phyloP scores from a whole-genome alignment of 2,113 vertebrate species.

The Mormyrus lacerda region DNA sequence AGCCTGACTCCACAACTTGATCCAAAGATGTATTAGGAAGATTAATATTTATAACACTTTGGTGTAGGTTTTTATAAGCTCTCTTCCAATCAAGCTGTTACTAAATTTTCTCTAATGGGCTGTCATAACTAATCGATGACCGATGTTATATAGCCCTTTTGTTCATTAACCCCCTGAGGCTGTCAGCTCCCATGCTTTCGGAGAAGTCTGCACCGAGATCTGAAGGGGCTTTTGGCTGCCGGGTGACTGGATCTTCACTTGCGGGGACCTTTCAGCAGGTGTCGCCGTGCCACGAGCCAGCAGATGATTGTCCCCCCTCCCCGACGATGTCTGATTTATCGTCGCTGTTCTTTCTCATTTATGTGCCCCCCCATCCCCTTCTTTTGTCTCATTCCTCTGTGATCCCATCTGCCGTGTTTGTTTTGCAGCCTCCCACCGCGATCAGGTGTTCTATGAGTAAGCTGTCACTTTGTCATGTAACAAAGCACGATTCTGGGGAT shows the following conservation, averaged over 20 bases:
- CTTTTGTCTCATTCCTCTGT: neutral
- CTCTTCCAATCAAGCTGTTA: neutral
- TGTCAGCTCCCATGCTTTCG: neutral
- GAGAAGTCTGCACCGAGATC: neutral
- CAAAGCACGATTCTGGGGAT: neutral
- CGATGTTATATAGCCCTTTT: neutral
- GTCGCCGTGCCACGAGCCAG: neutral
- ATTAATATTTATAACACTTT: neutral
- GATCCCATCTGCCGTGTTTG: neutral
- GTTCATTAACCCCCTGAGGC: neutral
- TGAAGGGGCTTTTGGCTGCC: neutral
- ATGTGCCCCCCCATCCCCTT: neutral
- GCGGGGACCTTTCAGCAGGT: no score
- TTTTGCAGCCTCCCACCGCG: neutral
- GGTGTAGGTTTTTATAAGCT: neutral
- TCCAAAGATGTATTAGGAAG: neutral
- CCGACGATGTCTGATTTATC: neutral
- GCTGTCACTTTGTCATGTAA: neutral
- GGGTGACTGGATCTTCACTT: neutral
- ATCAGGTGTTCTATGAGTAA: neutral
- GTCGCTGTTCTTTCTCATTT: neutral
- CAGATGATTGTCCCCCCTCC: neutral
- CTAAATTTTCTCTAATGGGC: neutral
- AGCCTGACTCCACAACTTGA: neutral
- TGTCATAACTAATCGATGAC: constrained; percentile 1